These are phyloP conservation scores for Drosophila bocqueti DNA, from an alignment of 1,140 invertebrate genomes.

Conservation along the genomic window DNA sequence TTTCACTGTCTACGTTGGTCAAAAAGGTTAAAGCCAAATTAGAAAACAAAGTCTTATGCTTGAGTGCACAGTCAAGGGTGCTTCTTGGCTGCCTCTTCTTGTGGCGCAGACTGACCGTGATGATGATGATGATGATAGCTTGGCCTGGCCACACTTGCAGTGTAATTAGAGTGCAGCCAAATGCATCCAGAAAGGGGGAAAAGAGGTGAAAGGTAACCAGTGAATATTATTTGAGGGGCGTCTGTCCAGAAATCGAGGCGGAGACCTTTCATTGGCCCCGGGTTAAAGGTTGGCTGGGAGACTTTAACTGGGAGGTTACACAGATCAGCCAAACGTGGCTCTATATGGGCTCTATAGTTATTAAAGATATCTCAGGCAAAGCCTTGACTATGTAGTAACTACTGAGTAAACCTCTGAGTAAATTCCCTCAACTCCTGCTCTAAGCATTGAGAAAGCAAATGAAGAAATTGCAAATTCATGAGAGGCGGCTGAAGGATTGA, in stretches of 20 bases:
- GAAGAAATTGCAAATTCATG: conserved; percentile 30
- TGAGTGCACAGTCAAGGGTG: conserved; percentile 66
- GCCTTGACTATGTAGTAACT: neutral
- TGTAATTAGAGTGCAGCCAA: conserved; percentile 73
- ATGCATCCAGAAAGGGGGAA: conserved; percentile 40
- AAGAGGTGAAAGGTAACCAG: neutral
- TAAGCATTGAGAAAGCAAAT: conserved; percentile 22
- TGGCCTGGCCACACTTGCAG: conserved; percentile 65
- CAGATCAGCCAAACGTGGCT: neutral
- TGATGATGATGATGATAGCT: conserved; percentile 46
- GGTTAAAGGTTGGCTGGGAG: neutral
- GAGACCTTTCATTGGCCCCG: neutral
- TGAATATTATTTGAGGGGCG: neutral
- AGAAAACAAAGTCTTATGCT: conserved; percentile 76
- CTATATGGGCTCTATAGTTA: neutral
- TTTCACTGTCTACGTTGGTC: conserved; percentile 48
- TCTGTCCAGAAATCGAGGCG: neutral
- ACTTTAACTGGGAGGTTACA: neutral
- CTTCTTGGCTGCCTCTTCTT: conserved; percentile 13
- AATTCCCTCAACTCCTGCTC: neutral
- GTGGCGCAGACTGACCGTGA: conserved; percentile 21
- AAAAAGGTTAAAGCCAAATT: conserved; percentile 78
- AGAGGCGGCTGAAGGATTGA: neutral
- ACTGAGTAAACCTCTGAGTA: neutral
- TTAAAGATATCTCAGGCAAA: no score